Evolutionary conservation across 2,797 vertebrate genomes (phyloP), one percentile per base, ranked within the genome.

Genomic region (Girardinus metallicus): DNA sequence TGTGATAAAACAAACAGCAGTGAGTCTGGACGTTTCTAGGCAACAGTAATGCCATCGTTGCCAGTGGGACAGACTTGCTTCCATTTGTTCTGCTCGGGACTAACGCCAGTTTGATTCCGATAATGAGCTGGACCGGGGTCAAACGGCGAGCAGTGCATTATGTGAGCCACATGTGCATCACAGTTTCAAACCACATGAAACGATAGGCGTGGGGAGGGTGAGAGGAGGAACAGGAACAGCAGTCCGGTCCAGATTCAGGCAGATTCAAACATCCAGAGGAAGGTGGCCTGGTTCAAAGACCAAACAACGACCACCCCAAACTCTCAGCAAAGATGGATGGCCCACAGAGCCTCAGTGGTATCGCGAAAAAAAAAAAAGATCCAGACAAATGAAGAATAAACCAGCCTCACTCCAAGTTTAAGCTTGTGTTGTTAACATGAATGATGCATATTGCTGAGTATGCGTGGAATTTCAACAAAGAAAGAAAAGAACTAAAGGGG

Each of bases 121-220:
- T 92, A 84, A 90, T 86, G 80, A 81, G 71, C 87, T 87, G 86
- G 89, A 84, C 81, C 78, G 80, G 70, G 87, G 80, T 91, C 82
- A 86, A 79, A 75, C 80, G 76, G 85, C 86, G 83, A 88, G 85
- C 78, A 80, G 78, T 85, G 88, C 93, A 94, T 72, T 46, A 94
- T 91, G 92, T 79, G 83, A 93, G 87, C 87, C 94, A 95, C 93
- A 95, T 94, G 94, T 91, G 88, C 78, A 77, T 84, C 36, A 44
- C 87, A 88, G 87, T 88, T 83, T 75, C 80, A 91, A 86, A 90
- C 92, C 94, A 95, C 94, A 95, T 95, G 86, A 95, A 95, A 91
- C 85, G 87, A 76, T 86, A 84, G 79, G 79, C 77, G 78, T 80
- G 81, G 88, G 90, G 88, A 80, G 88, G 81, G 86, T 79, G 82